A percentile compares a stretch with the other conserved stretches of the same genome.
These are phyloP conservation scores for Crocallis elinguaria DNA, from an alignment of 2,888 invertebrate species.

Conservation along the genomic window DNA sequence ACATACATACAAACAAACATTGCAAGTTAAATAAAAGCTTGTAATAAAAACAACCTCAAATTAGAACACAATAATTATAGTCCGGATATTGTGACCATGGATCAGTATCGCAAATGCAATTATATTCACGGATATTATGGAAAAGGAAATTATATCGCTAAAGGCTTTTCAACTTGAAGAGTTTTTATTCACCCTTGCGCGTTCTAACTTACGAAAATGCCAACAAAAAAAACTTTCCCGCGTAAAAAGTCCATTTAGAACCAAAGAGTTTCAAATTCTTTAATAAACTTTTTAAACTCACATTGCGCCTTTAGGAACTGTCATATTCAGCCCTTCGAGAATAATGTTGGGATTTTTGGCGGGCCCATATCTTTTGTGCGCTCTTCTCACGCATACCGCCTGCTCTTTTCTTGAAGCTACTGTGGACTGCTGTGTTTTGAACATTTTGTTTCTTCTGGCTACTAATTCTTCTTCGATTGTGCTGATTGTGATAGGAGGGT, in stretches of 20 bases:
- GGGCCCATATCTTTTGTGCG: constrained; percentile 93
- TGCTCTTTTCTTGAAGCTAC: constrained; percentile 89
- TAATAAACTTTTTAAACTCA: constrained; percentile 77
- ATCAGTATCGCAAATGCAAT: too few species aligned
- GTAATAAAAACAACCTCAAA: too few species aligned
- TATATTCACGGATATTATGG: too few species aligned
- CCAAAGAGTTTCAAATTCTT: constrained; percentile 11
- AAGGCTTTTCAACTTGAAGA: too few species aligned
- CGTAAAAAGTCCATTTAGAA: not conserved
- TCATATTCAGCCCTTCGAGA: constrained; percentile 95
- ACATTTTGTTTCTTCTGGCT: constrained; percentile 59
- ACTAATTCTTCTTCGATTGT: constrained; percentile 66
- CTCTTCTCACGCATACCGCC: constrained; percentile 93
- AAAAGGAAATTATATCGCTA: too few species aligned
- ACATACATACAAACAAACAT: too few species aligned
- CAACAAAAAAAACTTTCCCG: not conserved
- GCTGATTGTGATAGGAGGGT: constrained; percentile 58
- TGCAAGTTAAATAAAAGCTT: too few species aligned
- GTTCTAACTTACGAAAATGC: not conserved
- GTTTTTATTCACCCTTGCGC: too few species aligned
- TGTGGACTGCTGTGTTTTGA: constrained; percentile 88
- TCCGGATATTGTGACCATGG: too few species aligned
- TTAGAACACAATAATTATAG: too few species aligned
- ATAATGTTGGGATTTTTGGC: constrained; percentile 92
- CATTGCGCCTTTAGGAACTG: constrained; percentile 95